Base-by-base conservation (phyloP, 2,113 vertebrate genomes). In the Zapornia atra region DNA sequence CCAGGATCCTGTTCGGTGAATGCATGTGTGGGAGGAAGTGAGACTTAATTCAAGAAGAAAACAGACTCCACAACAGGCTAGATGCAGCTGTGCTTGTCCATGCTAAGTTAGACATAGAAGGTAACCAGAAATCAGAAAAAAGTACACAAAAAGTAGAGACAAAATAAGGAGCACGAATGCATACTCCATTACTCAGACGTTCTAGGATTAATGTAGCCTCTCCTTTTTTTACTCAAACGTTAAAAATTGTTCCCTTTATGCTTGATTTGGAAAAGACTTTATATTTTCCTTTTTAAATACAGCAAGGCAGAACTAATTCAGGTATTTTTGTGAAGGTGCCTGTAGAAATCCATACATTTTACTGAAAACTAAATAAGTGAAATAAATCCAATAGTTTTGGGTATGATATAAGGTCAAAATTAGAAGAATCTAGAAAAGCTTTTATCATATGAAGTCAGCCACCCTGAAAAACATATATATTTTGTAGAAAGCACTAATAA, bases 31-130 rank as follows among this genome's bases (percentile, higher is more conserved):
- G 29, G 34, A 95, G 53, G 53, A 78, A 44, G 9, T 12, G 24
- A 65, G 71, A 76, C 14, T 71, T 63, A 36, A 40, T 70, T 79
- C 56, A 51, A 71, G 24, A 71, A 57, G 66, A 83, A 75, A 92
- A 38, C 5, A 14, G 40, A 7, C 18, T 48, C 1, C 0, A 7
- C 31, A 19, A 42, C 12, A 42, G 56, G 11, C 12, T 46, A n/a
- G 25, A 40, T 86, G 46, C 51, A 78, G 70, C 60, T 78, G 36
- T 65, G 10, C 18, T 57, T 87, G 61, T 34, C 56, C 11, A 2
- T 51, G 13, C 22, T 36, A 64, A 34, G 11, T 60, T 79, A 91
- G 22, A 33, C 7, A 40, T 2, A 29, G 44, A 91, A 91, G 4
- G 57, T 63, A 91, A 64, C 2, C 4, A 56, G 57, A 69, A 88